Base-by-base conservation (phyloP, 1,140 invertebrate species). In the Eumeta japonica region DNA sequence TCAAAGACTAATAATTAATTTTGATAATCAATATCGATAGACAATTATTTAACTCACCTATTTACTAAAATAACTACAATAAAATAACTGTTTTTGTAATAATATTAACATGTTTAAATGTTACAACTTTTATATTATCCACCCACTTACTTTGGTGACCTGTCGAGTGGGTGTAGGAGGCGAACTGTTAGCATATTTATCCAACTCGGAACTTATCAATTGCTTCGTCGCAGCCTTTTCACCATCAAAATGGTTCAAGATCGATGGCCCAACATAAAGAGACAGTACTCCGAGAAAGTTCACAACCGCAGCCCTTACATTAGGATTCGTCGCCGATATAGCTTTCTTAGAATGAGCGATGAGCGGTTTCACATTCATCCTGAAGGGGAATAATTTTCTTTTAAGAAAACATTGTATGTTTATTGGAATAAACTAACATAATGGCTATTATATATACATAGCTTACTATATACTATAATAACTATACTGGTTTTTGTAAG, bases 121-220 rank as follows among this genome's bases (percentile, higher is more conserved):
- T 34, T 17, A 16, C 10, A 39, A 0, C 14, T 11, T 17, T 10
- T 28, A 12, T 34, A 10, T 10, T 37, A 19, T 12, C 41, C 49
- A 70, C 65, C 63, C 68, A 70, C 54, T 66, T 16, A 76, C 74
- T 45, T 48, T 57, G 15, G 60, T 68, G 16, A 67, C 9, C 13
- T 65, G 65, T 52, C 89, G 77, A 3, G 78, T 83, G 1, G 92
- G 88, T 3, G 79, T 77, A 1, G 87, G 86, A 10, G 87, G 83
- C 19, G 79, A 78, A 50, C 86, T 81, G 11, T 87, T 87, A 10
- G 78, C 78, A 46, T 84, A 80, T 66, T 93, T 94, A 35, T 92
- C 89, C 58, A 93, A 84, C 61, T 95, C 92, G 11, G 86, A 79
- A 61, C 90, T 87, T 36, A 96, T 92, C 62, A 91, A 87, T 46